phyloP scores from a whole-genome alignment of 2,113 vertebrate genomes.

The Macroglossus sobrinus region DNA sequence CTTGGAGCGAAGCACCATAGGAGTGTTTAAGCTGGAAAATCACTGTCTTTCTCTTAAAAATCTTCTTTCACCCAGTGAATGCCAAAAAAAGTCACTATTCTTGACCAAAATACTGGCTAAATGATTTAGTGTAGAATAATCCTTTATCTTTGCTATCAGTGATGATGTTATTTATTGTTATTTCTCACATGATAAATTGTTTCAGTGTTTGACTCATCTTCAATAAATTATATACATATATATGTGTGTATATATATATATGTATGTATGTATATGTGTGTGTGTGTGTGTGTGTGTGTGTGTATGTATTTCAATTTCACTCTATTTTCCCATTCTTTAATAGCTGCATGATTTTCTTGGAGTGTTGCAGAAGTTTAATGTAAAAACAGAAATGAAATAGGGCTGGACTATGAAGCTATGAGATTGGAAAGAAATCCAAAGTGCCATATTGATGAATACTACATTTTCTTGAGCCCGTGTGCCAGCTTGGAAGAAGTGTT shows the following conservation, averaged over 20 bases:
- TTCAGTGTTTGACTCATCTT: background rate
- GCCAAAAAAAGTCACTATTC: background rate
- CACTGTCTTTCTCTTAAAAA: background rate
- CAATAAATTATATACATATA: too few relatives aligned
- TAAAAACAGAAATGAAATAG: constrained; percentile 45
- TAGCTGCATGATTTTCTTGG: background rate
- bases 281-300: too few relatives aligned
- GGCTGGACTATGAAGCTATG: constrained; percentile 29
- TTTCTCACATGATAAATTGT: background rate
- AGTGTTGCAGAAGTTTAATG: constrained; percentile 15
- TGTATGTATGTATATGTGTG: too few relatives aligned
- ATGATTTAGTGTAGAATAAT: background rate
- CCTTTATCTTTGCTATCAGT: background rate
- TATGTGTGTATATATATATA: too few relatives aligned
- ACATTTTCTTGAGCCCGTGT: background rate
- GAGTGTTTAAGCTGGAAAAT: background rate
- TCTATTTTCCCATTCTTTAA: background rate
- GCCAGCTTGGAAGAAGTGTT: constrained; percentile 47
- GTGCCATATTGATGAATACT: constrained; percentile 38
- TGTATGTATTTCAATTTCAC: too few relatives aligned
- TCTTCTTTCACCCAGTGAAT: background rate
- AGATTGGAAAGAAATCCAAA: constrained; percentile 50
- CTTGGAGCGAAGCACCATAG: background rate
- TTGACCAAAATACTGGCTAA: constrained; percentile 7
- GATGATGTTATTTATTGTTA: background rate